Base-by-base conservation (phyloP, 2,113 vertebrate genomes). In the Pollachius pollachius region DNA sequence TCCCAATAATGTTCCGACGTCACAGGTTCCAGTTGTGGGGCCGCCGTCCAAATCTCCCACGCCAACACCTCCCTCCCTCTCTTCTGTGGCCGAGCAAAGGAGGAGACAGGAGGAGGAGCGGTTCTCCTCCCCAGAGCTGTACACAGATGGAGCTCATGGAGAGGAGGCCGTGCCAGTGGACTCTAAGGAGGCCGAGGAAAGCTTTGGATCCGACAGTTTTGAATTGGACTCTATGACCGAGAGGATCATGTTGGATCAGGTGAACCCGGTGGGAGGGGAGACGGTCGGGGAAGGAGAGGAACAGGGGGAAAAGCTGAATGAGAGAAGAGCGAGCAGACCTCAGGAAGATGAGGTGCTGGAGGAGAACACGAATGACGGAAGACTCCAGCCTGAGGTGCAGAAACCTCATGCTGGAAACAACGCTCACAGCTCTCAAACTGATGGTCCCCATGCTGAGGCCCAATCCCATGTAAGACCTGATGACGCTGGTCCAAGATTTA, bases 221-320 rank as follows among this genome's bases (percentile, higher is more conserved):
- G 94, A 93, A 83, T 80, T 98, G 73, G 96, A 98, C 88, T 95
- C 95, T 74, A 96, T 96, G 77, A 96, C 94, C 5, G 96, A 98
- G 69, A 93, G 89, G 85, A 90, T 98, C 66, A 91, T 98, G 68
- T 89, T 92, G 72, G 94, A 95, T 61, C 86, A 89, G 30, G 71
- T 65, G 1, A 48, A 23, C 7, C 23, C 54, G 25, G n/a, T 17
- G 18, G 13, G 34, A 57, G 68, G 63, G 8, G 59, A 19, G 11
- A 65, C 17, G 12, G 52, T 37, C 7, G 27, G 0, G 67, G 59
- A 27, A 5, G 13, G 0, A 17, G 65, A 23, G 62, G 54, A 64
- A 30, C 1, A 0, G 1, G 65, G 52, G 1, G 76, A 7, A 7
- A 34, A 58, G 59, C 21, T 21, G 2, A 68, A 72, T 23, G 15